These are phyloP conservation scores for Drosophila parvula DNA, from an alignment of 1,140 invertebrate genomes.

Conservation along the genomic window DNA sequence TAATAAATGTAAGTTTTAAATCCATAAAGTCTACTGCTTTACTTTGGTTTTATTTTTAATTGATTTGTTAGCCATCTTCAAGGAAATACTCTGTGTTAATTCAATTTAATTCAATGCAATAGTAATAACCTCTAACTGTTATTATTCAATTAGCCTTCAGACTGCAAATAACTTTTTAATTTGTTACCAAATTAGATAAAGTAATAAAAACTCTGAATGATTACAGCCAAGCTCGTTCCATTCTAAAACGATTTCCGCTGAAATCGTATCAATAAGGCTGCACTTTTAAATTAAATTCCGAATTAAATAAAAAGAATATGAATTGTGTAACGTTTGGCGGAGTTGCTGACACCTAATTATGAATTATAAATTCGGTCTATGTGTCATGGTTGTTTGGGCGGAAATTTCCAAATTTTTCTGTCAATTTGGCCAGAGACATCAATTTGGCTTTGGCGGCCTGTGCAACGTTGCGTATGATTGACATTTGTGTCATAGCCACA, in stretches of 20 bases:
- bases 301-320: neutral
- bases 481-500: conserved; percentile 66
- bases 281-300: neutral
- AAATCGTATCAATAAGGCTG: neutral
- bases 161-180: conserved; percentile 10
- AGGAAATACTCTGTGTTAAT: conserved; percentile 1
- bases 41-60: neutral
- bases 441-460: conserved; percentile 38
- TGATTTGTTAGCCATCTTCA: conserved; percentile 3
- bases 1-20: neutral
- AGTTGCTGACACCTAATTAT: conserved; percentile 5
- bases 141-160: conserved; percentile 16
- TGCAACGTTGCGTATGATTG: conserved; percentile 78
- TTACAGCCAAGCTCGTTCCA: neutral
- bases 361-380: conserved; percentile 19
- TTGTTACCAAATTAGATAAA: conserved; percentile 13
- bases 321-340: neutral
- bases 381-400: conserved; percentile 35
- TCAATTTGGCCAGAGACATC: conserved; percentile 22
- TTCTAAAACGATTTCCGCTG: conserved; percentile 21
- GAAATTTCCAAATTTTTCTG: conserved; percentile 41
- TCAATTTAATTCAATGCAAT: neutral
- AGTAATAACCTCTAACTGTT: conserved; percentile 1
- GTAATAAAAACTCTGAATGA: neutral
- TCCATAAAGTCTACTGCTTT: neutral